Evolutionary conservation across 2,113 vertebrate genomes (phyloP).

Genomic region (Coreoperca whiteheadi): DNA sequence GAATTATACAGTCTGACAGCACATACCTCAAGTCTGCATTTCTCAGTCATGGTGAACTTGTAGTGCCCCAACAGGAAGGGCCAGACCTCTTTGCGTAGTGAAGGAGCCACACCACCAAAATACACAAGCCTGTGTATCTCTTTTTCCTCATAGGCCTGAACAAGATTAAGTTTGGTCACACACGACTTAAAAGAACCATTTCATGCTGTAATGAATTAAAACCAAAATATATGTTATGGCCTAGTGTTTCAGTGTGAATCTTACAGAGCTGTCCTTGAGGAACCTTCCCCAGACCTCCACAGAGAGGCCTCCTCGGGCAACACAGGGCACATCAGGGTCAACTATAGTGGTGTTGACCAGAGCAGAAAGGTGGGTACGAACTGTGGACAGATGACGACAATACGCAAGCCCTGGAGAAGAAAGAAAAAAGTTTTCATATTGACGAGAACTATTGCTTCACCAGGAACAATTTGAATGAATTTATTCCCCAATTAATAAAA

Average conservation of each 20-base stretch:
- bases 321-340: constrained; percentile 86
- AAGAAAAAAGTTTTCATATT: not conserved
- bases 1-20: not conserved
- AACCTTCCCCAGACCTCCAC: constrained; percentile 90
- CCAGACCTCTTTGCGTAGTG: constrained; percentile 95
- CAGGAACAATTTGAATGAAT: not conserved
- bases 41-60: constrained; percentile 92
- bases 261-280: constrained; percentile 91
- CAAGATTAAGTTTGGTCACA: not conserved
- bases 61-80: constrained; percentile 98
- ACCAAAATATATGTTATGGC: not conserved
- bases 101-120: constrained; percentile 92
- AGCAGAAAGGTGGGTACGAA: constrained; percentile 95
- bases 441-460: not conserved
- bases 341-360: constrained; percentile 93
- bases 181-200: not conserved
- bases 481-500: not conserved
- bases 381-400: constrained; percentile 96
- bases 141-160: constrained; percentile 90
- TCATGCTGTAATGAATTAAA: not conserved
- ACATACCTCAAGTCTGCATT: constrained; percentile 89
- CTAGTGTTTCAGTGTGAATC: constrained; percentile 14
- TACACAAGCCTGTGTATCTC: constrained; percentile 95
- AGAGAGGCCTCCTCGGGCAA: constrained; percentile 87
- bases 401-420: constrained; percentile 92